Evolutionary conservation across 2,888 invertebrate species (phyloP).

Genomic region (Lampropteryx suffumata): DNA sequence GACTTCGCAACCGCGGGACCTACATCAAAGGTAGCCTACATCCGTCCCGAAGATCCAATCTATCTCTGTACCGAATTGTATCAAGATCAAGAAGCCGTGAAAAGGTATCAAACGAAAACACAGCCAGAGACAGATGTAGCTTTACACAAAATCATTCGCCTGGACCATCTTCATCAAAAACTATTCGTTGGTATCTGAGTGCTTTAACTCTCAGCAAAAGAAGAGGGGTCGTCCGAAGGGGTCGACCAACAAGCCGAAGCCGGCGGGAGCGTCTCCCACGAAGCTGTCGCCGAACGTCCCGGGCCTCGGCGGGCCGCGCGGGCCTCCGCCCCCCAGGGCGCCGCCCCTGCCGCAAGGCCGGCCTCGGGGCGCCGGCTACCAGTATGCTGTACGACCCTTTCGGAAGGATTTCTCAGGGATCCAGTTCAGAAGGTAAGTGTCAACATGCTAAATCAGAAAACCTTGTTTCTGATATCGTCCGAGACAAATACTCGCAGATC

Average conservation of each 20-base stretch:
- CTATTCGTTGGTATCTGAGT: slow-evolving; percentile 27
- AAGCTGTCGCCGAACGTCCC: slow-evolving; percentile 29
- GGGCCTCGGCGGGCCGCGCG: slow-evolving; percentile 39
- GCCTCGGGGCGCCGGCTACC: slow-evolving; percentile 67
- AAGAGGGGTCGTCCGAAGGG: slow-evolving; percentile 78
- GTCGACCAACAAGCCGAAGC: slow-evolving; percentile 77
- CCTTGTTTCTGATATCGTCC: too few relatives aligned
- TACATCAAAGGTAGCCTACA: too few relatives aligned
- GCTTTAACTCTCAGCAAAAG: slow-evolving; percentile 56
- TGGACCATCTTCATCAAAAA: slow-evolving; percentile 3
- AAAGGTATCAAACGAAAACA: too few relatives aligned
- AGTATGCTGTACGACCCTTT: slow-evolving; percentile 73
- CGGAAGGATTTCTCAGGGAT: slow-evolving; percentile 79
- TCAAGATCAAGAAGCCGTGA: too few relatives aligned
- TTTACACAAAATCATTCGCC: background rate
- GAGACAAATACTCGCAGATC: too few relatives aligned
- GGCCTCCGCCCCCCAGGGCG: slow-evolving; percentile 35
- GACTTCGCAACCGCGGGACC: too few relatives aligned
- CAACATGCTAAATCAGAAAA: too few relatives aligned
- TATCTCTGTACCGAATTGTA: too few relatives aligned
- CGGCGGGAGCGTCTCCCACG: slow-evolving; percentile 41
- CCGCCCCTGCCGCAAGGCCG: slow-evolving; percentile 45
- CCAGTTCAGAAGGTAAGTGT: slow-evolving; percentile 74
- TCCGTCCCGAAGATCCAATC: too few relatives aligned
- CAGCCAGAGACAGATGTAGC: too few relatives aligned